Evolutionary conservation across 2,888 invertebrate genomes (phyloP).

Genomic region (Hypomecis atomaria): DNA sequence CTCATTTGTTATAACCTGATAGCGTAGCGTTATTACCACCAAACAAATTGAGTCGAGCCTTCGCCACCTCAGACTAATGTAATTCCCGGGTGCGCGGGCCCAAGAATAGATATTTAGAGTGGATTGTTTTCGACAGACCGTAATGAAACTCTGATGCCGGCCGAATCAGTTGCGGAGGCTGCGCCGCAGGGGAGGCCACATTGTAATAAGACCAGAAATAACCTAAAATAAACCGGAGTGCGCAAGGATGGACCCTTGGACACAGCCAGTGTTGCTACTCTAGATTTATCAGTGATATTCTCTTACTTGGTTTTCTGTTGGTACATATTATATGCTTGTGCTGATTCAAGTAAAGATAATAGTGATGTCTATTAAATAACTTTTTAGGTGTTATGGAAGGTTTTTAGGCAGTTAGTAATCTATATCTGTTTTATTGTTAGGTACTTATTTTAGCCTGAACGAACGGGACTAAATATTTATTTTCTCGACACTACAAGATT

Average conservation of each 20-base stretch:
- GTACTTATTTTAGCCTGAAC: too few relatives aligned
- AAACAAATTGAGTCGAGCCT: slow-evolving; percentile 85
- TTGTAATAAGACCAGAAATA: slow-evolving; percentile 83
- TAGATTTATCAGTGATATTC: slow-evolving; percentile 8
- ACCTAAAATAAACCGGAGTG: slow-evolving; percentile 81
- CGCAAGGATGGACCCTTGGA: slow-evolving; percentile 51
- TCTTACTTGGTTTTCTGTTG: neutral
- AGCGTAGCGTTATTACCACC: slow-evolving; percentile 81
- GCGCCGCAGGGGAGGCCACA: slow-evolving; percentile 83
- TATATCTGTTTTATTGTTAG: too few relatives aligned
- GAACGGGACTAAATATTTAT: too few relatives aligned
- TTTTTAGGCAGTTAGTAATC: too few relatives aligned
- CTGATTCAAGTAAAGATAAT: too few relatives aligned
- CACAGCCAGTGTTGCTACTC: slow-evolving; percentile 44
- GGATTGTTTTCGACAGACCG: slow-evolving; percentile 85
- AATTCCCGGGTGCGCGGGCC: slow-evolving; percentile 82
- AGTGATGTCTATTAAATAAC: too few relatives aligned
- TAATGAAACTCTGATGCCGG: slow-evolving; percentile 84
- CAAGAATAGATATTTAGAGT: slow-evolving; percentile 85
- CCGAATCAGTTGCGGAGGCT: slow-evolving; percentile 82
- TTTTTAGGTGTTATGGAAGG: too few relatives aligned
- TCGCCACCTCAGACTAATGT: slow-evolving; percentile 85
- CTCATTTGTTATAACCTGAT: slow-evolving; percentile 84
- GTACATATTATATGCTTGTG: neutral
- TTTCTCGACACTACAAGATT: too few relatives aligned